phyloP scores from a whole-genome alignment of 2,888 invertebrate species.

The Lasioglossum oenotherae region DNA sequence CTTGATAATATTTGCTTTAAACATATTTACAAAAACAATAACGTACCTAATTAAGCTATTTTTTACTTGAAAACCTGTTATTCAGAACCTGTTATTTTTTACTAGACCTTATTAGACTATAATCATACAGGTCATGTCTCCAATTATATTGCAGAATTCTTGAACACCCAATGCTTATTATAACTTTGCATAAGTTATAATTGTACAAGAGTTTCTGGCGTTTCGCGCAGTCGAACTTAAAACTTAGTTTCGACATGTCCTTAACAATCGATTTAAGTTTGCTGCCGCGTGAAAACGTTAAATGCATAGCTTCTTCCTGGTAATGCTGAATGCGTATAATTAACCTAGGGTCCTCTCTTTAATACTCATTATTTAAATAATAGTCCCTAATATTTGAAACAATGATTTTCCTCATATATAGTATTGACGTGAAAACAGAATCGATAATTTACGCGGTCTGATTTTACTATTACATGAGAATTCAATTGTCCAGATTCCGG shows the following conservation, averaged over 20 bases:
- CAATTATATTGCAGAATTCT: slow-evolving; percentile 27
- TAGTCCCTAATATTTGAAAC: neutral
- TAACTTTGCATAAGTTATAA: slow-evolving; percentile 27
- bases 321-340: neutral
- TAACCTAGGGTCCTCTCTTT: neutral
- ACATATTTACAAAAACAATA: neutral
- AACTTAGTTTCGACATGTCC: slow-evolving; percentile 14
- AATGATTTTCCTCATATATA: neutral
- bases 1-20: too few relatives aligned
- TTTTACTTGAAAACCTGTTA: too few relatives aligned
- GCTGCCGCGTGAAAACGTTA: neutral
- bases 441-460: neutral
- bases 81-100: too few relatives aligned
- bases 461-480: too few relatives aligned
- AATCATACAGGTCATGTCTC: slow-evolving; percentile 1
- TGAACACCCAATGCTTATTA: slow-evolving; percentile 17
- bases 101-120: too few relatives aligned
- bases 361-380: neutral
- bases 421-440: neutral
- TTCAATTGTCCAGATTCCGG: too few relatives aligned
- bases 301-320: neutral
- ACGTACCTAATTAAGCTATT: neutral
- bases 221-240: slow-evolving; percentile 12
- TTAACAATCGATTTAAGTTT: slow-evolving; percentile 10
- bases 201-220: slow-evolving; percentile 37